Evolutionary conservation across 2,797 vertebrate genomes (phyloP).

Genomic region (Coregonus sp.): DNA sequence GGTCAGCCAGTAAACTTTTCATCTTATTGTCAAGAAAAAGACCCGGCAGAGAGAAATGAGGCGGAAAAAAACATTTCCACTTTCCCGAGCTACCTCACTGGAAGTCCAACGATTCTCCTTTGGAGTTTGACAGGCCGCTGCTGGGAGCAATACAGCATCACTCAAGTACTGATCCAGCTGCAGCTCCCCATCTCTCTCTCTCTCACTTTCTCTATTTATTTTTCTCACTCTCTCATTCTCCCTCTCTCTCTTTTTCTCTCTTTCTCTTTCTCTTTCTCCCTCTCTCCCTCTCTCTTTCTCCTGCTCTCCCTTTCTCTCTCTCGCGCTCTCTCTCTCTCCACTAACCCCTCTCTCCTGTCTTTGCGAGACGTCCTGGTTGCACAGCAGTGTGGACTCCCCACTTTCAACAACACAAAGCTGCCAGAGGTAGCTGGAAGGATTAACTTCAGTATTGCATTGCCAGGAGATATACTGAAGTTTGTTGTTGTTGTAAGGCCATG

Average conservation of each 20-base stretch:
- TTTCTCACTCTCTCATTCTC: background rate
- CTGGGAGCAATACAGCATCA: constrained; percentile 66
- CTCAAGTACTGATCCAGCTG: constrained; percentile 65
- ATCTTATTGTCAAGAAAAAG: constrained; percentile 67
- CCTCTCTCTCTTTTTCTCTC: no score
- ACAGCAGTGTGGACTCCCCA: constrained; percentile 51
- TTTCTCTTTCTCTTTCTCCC: no score
- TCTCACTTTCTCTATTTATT: no score
- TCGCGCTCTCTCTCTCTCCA: background rate
- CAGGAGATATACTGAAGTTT: constrained; percentile 45
- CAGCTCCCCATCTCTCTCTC: constrained; percentile 38
- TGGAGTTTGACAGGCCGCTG: constrained; percentile 72
- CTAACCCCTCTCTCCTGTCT: constrained; percentile 63
- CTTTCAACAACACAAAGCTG: constrained; percentile 63
- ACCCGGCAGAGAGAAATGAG: constrained; percentile 46
- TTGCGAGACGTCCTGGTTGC: constrained; percentile 55
- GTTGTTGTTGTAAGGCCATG: constrained; percentile 23
- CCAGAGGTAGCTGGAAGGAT: constrained; percentile 47
- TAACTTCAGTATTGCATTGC: constrained; percentile 38
- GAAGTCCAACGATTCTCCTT: constrained; percentile 76
- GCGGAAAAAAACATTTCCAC: constrained; percentile 70
- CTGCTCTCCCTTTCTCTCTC: background rate
- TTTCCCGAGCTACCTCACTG: constrained; percentile 66
- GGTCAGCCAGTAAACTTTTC: constrained; percentile 75
- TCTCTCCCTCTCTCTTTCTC: no score